Base-by-base conservation (phyloP, 1,140 invertebrate species). In the Saccostrea glomerata region DNA sequence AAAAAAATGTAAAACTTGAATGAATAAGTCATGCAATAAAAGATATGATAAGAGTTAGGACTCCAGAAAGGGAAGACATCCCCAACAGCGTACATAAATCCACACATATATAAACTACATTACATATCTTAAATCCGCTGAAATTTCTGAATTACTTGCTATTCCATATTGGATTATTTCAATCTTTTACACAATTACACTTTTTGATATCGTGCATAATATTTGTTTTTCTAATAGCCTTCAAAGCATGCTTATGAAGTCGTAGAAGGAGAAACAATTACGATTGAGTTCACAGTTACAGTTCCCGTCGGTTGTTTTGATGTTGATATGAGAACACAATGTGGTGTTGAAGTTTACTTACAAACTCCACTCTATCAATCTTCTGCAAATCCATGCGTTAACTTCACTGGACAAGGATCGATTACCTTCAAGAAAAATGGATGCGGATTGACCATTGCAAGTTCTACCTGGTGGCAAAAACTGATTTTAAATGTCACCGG, bases 221-320 rank as follows among this genome's bases (percentile, higher is more conserved):
- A 47, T 47, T 47, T 6, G 0, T 47, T 47, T 47, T 47, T 47
- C 47, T 9, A 47, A 47, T 17, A 66, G 60, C 60, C 60, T 23
- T 66, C 60, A 7, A 17, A 13, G 23, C n/a, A n/a, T 66, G 17
- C 60, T n/a, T 66, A 66, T 17, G 60, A 23, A n/a, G 60, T 66
- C 60, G 20, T 20, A 66, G 60, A 66, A 66, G 60, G 60, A 66
- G 60, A 66, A 15, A 66, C 60, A 66, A 66, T 66, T 66, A 66
- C 15, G 0, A 47, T 47, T 7, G 47, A 47, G 47, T 66, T 66
- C 0, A 66, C 2, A 7, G 60, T 66, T 23, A 66, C 60, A 0
- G 60, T 66, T 66, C 60, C 60, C 2, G 60, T 66, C 7, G 60
- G 60, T n/a, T 66, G 60, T 23, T 66, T 66, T 66, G 15, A 23